Evolutionary conservation across 2,888 invertebrate genomes (phyloP).

Genomic region (Morinoia aosen): DNA sequence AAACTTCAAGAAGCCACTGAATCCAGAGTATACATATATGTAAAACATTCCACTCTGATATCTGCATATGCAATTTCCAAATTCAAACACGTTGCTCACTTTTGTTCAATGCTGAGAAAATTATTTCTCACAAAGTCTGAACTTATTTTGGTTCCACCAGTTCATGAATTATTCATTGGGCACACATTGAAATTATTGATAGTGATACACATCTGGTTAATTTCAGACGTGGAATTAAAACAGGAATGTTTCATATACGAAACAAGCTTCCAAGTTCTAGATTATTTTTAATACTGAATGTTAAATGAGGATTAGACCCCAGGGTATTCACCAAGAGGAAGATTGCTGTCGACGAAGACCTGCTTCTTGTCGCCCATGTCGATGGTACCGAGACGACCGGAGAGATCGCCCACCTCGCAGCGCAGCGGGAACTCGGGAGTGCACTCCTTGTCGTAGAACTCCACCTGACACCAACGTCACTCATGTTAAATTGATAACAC

Average conservation of each 20-base stretch:
- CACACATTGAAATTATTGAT: background rate
- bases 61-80: too few relatives aligned
- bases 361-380: conserved; percentile 83
- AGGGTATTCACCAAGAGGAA: conserved; percentile 78
- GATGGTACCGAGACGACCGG: conserved; percentile 86
- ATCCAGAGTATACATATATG: too few relatives aligned
- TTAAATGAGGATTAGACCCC: background rate
- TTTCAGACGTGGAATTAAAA: too few relatives aligned
- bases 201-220: too few relatives aligned
- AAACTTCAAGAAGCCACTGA: too few relatives aligned
- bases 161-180: background rate
- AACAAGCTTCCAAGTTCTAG: too few relatives aligned
- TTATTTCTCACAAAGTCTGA: background rate
- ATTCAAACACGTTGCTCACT: too few relatives aligned
- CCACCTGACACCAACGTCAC: conserved; percentile 76
- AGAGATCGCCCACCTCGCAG: conserved; percentile 92
- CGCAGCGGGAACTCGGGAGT: conserved; percentile 88
- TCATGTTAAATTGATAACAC: background rate
- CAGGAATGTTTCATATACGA: too few relatives aligned
- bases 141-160: background rate
- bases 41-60: too few relatives aligned
- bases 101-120: background rate
- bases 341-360: conserved; percentile 87
- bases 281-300: background rate
- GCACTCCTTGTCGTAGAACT: conserved; percentile 89